Percentiles rank a stretch among this genome's conserved stretches.
Conservation (phyloP, 37 sponge, comb jelly and placozoan species). For the Aplysina aerophoba region DNA sequence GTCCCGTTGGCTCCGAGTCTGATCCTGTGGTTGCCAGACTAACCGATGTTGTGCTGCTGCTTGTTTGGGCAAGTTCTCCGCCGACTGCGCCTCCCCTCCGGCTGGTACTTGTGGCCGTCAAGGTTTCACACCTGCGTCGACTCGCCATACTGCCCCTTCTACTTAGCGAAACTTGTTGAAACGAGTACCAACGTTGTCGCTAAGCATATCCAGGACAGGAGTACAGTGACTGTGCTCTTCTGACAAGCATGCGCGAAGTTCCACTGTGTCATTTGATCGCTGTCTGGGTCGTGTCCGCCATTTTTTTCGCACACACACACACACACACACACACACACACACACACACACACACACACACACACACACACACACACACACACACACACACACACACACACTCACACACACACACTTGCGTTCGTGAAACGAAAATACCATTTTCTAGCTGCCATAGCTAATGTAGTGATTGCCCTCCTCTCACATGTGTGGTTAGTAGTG, state of each 20-base stretch:
- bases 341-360: too few relatives aligned
- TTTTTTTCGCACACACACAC: too few relatives aligned
- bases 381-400: too few relatives aligned
- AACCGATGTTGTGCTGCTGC: background rate
- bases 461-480: too few relatives aligned
- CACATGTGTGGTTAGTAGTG: too few relatives aligned
- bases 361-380: too few relatives aligned
- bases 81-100: background rate
- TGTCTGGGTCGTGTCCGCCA: background rate
- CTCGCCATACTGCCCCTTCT: background rate
- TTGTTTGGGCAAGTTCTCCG: background rate
- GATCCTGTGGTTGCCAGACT: conserved; percentile 4
- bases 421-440: too few relatives aligned
- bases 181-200: background rate
- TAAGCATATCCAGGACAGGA: background rate
- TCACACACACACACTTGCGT: too few relatives aligned
- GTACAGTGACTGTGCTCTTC: too few relatives aligned
- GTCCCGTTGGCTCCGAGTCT: conserved; percentile 9
- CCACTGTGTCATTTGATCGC: background rate
- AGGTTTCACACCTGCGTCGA: background rate
- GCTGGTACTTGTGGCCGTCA: background rate
- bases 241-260: background rate
- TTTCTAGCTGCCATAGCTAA: too few relatives aligned
- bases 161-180: background rate
- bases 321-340: too few relatives aligned